phyloP scores from a whole-genome alignment of 1,140 invertebrate species.

The Camponotus vicinus region DNA sequence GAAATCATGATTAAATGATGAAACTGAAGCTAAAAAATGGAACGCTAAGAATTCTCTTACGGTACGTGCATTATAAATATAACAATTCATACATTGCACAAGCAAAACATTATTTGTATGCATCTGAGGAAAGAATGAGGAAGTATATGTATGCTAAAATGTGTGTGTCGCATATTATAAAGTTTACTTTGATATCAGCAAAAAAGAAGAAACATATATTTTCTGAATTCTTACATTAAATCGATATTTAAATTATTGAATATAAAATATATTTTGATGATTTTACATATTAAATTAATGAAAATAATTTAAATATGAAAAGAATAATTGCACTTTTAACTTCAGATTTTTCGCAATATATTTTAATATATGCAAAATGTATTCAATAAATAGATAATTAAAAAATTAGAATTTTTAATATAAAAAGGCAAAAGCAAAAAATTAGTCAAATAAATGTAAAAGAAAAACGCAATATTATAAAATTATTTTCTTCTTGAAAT shows the following conservation, averaged over 20 bases:
- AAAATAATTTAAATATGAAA: not conserved
- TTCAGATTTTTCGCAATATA: not conserved
- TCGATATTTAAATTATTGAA: not conserved
- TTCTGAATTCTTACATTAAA: not conserved
- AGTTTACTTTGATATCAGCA: not conserved
- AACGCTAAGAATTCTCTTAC: slow-evolving; percentile 24
- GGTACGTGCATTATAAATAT: slow-evolving; percentile 13
- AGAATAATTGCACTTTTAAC: not conserved
- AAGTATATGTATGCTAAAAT: not conserved
- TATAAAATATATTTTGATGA: not conserved
- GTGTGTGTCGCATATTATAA: not conserved
- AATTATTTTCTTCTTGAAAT: not conserved
- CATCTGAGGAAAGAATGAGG: not conserved
- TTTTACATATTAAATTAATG: not conserved
- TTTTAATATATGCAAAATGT: slow-evolving; percentile 1
- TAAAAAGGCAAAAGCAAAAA: not conserved
- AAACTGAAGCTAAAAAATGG: not conserved
- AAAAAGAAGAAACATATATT: slow-evolving; percentile 11
- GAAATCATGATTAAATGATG: slow-evolving; percentile 20
- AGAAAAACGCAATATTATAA: not conserved
- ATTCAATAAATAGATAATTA: not conserved
- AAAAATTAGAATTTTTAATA: not conserved
- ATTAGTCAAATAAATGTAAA: not conserved
- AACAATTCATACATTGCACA: slow-evolving; percentile 35
- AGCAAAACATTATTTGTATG: not conserved